phyloP scores from a whole-genome alignment of 2,113 vertebrate species.

The Rhadina sibilatrix region DNA sequence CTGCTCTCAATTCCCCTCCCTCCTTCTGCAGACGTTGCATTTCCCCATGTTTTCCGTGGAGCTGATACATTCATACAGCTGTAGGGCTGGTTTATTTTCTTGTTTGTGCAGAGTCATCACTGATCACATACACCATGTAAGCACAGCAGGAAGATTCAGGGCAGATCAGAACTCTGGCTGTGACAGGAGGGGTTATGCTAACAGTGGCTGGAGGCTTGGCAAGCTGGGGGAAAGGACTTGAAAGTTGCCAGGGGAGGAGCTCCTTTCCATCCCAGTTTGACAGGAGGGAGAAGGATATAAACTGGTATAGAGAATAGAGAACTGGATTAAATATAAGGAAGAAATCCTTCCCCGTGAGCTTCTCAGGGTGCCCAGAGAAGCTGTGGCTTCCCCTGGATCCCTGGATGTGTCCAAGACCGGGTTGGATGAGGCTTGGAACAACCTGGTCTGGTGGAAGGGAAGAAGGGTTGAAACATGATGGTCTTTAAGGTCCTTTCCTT shows the following conservation, averaged over 20 bases:
- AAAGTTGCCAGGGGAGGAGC: neutral
- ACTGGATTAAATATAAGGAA: neutral
- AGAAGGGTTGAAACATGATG: neutral
- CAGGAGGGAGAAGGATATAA: neutral
- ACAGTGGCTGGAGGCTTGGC: neutral
- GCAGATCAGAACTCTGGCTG: neutral
- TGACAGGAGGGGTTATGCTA: neutral
- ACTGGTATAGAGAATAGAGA: neutral
- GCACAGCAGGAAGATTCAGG: neutral
- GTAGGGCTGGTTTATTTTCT: neutral
- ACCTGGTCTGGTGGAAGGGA: accelerated
- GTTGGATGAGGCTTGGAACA: neutral
- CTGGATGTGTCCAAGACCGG: neutral
- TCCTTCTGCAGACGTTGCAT: neutral
- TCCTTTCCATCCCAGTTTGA: neutral
- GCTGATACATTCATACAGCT: neutral
- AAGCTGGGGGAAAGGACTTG: neutral
- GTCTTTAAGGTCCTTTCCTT: neutral
- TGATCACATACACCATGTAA: neutral
- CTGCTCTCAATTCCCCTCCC: neutral
- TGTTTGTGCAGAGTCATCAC: neutral
- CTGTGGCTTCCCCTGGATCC: neutral
- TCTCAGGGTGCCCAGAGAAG: neutral
- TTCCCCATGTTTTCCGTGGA: neutral
- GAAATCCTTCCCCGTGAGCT: neutral